A percentile compares a stretch with the other conserved stretches of the same genome.
Evolutionary conservation across 2,888 invertebrate genomes (phyloP).

Genomic region (Spilosoma lubricipeda): DNA sequence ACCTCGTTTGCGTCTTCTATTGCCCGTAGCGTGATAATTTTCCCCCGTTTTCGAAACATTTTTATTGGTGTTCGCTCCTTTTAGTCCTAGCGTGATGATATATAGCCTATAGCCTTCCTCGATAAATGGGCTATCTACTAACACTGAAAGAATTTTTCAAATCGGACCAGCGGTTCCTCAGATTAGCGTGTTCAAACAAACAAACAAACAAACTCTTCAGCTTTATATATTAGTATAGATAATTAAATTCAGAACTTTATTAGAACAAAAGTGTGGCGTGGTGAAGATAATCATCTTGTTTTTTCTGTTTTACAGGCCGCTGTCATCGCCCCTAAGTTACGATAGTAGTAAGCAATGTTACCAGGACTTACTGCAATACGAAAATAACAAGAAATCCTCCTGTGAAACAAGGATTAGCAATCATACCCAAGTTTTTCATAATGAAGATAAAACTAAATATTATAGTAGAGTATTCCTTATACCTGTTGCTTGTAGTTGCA

Average conservation of each 20-base stretch:
- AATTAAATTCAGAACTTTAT: background rate
- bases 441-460: background rate
- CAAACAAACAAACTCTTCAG: too few species aligned
- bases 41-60: too few species aligned
- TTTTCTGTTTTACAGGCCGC: background rate
- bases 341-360: background rate
- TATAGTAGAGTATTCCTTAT: background rate
- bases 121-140: too few species aligned
- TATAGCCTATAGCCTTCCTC: too few species aligned
- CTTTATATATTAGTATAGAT: too few species aligned
- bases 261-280: background rate
- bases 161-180: too few species aligned
- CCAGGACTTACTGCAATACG: background rate
- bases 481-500: background rate
- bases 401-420: background rate
- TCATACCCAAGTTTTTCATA: background rate
- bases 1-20: too few species aligned
- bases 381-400: background rate
- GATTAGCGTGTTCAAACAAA: too few species aligned
- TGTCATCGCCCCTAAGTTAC: background rate
- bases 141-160: too few species aligned
- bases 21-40: too few species aligned
- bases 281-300: background rate
- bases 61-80: too few species aligned
- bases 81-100: too few species aligned